Conservation (phyloP, 2,113 vertebrate species). For the Merops nubicus region DNA sequence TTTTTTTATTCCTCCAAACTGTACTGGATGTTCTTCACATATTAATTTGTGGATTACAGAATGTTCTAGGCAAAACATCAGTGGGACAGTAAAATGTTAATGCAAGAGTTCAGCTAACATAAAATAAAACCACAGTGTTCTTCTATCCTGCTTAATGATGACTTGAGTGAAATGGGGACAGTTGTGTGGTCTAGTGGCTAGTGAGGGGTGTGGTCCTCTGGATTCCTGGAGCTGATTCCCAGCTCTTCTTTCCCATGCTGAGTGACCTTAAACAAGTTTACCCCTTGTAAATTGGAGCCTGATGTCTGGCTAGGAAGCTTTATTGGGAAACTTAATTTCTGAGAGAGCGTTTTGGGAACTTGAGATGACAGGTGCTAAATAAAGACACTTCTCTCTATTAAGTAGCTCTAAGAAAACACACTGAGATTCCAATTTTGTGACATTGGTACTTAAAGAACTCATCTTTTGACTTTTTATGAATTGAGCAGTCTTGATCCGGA, state of each 20-base stretch:
- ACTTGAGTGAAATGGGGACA: slow-evolving; percentile 56
- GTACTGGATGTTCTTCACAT: slow-evolving; percentile 68
- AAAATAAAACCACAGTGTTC: slow-evolving; percentile 65
- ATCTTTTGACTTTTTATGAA: slow-evolving; percentile 36
- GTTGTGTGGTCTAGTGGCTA: slow-evolving; percentile 68
- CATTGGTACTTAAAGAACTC: neutral
- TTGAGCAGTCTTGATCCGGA: slow-evolving; percentile 18
- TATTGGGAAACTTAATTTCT: slow-evolving; percentile 52
- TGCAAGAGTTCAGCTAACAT: slow-evolving; percentile 53
- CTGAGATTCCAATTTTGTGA: slow-evolving; percentile 5
- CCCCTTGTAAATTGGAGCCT: slow-evolving; percentile 32
- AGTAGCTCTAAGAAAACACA: slow-evolving; percentile 56
- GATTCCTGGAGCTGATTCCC: slow-evolving; percentile 52
- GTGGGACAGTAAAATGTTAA: slow-evolving; percentile 65
- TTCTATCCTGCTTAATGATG: slow-evolving; percentile 62
- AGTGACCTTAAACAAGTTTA: slow-evolving; percentile 53
- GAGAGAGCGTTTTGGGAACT: slow-evolving; percentile 53
- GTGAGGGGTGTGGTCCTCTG: slow-evolving; percentile 51
- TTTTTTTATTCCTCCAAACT: slow-evolving; percentile 45
- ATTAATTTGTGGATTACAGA: slow-evolving; percentile 74
- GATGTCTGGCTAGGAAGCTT: slow-evolving; percentile 43
- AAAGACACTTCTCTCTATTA: slow-evolving; percentile 43
- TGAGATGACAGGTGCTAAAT: slow-evolving; percentile 64
- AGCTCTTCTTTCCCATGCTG: slow-evolving; percentile 62
- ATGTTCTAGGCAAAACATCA: slow-evolving; percentile 73